phyloP scores from a whole-genome alignment of 2,888 invertebrate genomes.

The Carcina quercana region DNA sequence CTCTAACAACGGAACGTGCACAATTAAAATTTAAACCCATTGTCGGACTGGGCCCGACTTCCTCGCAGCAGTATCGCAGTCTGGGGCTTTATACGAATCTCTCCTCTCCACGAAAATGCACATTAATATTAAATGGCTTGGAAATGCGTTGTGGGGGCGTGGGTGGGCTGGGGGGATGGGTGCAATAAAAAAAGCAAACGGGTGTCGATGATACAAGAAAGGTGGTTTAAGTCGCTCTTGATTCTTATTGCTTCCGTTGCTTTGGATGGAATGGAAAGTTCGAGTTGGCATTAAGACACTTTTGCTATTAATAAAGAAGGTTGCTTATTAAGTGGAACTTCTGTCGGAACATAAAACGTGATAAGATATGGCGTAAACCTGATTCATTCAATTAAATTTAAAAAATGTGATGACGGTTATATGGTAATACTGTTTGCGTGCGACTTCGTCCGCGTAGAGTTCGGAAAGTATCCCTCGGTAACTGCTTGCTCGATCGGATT shows the following conservation, averaged over 20 bases:
- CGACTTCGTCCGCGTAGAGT: too few species aligned
- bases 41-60: constrained; percentile 52
- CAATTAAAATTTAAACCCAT: constrained; percentile 64
- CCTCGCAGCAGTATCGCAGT: constrained; percentile 60
- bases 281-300: neutral
- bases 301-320: too few species aligned
- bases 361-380: too few species aligned
- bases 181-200: constrained; percentile 59
- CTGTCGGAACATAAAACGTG: too few species aligned
- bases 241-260: constrained; percentile 33
- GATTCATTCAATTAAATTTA: neutral
- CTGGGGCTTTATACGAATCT: constrained; percentile 70
- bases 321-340: too few species aligned
- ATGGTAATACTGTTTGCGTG: too few species aligned
- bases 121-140: constrained; percentile 77
- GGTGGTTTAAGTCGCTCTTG: constrained; percentile 41
- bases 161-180: constrained; percentile 35
- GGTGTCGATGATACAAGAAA: constrained; percentile 59
- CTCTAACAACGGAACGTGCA: constrained; percentile 20
- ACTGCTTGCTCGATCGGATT: too few species aligned
- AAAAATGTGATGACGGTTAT: neutral
- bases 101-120: constrained; percentile 73
- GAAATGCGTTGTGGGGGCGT: constrained; percentile 65
- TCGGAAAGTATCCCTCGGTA: too few species aligned
- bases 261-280: constrained; percentile 1